Evolutionary conservation across 1,140 invertebrate genomes (phyloP), one percentile per base, ranked within the genome.

Genomic region (Macrostomum lignano): DNA sequence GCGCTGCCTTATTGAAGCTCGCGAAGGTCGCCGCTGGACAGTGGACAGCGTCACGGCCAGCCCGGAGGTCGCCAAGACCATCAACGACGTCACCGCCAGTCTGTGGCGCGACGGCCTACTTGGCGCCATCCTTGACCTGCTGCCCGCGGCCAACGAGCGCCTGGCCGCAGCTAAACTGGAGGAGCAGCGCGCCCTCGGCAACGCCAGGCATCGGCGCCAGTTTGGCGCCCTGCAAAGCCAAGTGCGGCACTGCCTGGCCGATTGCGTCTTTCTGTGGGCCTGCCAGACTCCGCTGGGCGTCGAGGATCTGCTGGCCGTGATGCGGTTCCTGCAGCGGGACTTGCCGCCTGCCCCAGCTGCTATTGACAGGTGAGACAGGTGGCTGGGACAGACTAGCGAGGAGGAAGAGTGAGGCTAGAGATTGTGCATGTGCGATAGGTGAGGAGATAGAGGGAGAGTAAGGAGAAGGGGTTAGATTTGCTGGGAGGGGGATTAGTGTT

Each of bases 141-240:
- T 28, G 11, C n/a, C 14, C 2, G 15, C 21, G 30, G n/a, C 5
- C 3, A 9, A 9, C 10, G 15, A 6, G 7, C 9, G 9, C 25
- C 11, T 7, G 7, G 14, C 11, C 33, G 7, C 22, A 17, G 72
- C 75, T 39, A 47, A 72, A 26, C 54, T 91, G 14, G 73, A 82
- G 46, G 65, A 68, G 43, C 78, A 84, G 55, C 61, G 76, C 36
- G 82, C 78, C 2, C 54, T 91, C 11, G 82, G 81, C 7, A 71
- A 73, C 15, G 65, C 72, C 3, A 69, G 70, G 45, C 78, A 91
- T 54, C 67, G 74, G 40, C 68, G 71, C 34, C 55, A 62, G 49
- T 61, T 62, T 38, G 25, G 38, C 17, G 38, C 36, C 14, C n/a
- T n/a, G n/a, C n/a, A n/a, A n/a, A n/a, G n/a, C n/a, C n/a, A n/a